Evolutionary conservation across 2,797 vertebrate species (phyloP).

Genomic region (Fistularia tabacaria): DNA sequence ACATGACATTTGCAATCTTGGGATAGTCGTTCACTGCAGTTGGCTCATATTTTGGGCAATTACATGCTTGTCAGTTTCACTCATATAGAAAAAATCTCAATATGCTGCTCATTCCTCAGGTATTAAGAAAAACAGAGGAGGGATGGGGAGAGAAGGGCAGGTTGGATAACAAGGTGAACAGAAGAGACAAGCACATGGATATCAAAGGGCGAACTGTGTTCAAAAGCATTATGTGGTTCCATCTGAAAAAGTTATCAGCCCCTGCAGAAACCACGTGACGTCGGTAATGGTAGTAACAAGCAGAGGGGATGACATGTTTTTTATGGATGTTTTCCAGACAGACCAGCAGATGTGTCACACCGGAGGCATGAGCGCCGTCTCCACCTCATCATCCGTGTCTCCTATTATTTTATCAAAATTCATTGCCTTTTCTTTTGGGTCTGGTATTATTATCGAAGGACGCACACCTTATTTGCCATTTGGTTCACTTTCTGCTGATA

Average conservation of each 20-base stretch:
- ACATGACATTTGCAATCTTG: no score
- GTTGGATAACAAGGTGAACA: constrained; percentile 25
- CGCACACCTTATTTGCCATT: no score
- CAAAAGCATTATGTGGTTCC: constrained; percentile 34
- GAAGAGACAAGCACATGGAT: constrained; percentile 28
- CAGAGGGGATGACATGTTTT: constrained; percentile 59
- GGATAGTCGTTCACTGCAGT: no score
- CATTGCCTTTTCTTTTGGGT: neutral
- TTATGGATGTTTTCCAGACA: constrained; percentile 46
- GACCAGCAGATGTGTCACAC: constrained; percentile 43
- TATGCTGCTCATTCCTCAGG: neutral
- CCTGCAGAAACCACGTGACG: constrained; percentile 29
- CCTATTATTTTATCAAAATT: neutral
- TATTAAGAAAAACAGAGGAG: neutral
- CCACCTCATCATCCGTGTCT: neutral
- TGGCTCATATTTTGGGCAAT: no score
- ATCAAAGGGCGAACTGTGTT: constrained; percentile 26
- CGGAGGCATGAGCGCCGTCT: constrained; percentile 24
- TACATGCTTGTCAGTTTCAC: no score
- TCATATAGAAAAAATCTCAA: no score
- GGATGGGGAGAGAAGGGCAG: neutral
- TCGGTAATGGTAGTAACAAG: constrained; percentile 45
- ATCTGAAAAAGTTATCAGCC: constrained; percentile 69
- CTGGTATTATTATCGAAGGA: no score
- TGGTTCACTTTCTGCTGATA: no score